A percentile compares a stretch with the other conserved stretches of the same genome.
These are phyloP conservation scores for Cancer borealis DNA, from an alignment of 2,888 invertebrate species.

Conservation along the genomic window DNA sequence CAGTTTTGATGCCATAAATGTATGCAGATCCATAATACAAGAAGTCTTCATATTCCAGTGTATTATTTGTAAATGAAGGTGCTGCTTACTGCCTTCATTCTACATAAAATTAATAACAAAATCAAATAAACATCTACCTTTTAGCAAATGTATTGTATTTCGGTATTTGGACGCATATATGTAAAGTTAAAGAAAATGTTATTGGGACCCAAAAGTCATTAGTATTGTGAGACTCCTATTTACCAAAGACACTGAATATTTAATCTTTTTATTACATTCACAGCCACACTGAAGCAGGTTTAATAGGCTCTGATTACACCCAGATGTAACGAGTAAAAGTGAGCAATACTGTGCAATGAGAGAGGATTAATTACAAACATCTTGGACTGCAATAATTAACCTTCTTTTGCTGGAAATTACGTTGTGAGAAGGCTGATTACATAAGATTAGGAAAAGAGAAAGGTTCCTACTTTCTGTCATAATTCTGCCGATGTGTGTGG, in stretches of 20 bases:
- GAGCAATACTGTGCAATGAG: neutral
- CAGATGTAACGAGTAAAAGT: neutral
- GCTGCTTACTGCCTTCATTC: neutral
- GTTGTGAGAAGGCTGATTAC: neutral
- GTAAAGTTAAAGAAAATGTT: neutral
- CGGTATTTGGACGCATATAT: neutral
- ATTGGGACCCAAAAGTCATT: neutral
- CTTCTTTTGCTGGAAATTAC: neutral
- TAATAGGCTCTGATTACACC: neutral
- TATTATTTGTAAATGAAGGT: neutral
- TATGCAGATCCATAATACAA: neutral
- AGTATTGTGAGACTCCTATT: neutral
- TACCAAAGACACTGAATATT: neutral
- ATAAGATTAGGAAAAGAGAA: neutral
- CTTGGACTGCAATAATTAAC: neutral
- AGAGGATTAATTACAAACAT: neutral
- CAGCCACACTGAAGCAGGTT: neutral
- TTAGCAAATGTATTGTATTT: neutral
- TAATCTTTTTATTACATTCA: neutral
- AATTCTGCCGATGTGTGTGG: neutral
- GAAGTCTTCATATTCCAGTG: neutral
- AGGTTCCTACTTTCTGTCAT: neutral
- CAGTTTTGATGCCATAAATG: neutral
- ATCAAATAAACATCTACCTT: neutral
- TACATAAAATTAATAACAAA: neutral